Base-by-base conservation (phyloP, 2,113 vertebrate genomes). In the Ceyx melanurus region DNA sequence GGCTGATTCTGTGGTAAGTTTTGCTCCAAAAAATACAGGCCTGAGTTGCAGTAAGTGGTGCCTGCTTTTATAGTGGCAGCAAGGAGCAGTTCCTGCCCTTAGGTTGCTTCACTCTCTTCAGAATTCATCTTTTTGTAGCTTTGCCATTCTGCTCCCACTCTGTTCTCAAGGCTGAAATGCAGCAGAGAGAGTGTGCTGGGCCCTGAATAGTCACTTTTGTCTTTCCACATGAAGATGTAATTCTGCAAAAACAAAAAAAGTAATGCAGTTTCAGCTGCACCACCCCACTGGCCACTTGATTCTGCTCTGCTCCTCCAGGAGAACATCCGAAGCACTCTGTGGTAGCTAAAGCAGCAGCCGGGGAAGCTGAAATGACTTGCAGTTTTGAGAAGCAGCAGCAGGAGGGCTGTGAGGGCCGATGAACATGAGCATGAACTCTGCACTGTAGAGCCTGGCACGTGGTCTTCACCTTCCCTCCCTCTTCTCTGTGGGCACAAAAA, bases 311-410 rank as follows among this genome's bases (percentile, higher is more conserved):
- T 74, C 5, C 16, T 85, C 46, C 56, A 74, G 60, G 72, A 81
- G 6, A 66, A 31, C 1, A 5, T 40, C 61, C 0, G 1, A 20
- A 57, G 4, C 7, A 21, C 61, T 58, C 57, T 40, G 7, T 0
- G 0, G 3, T 31, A 70, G 89, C 82, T 82, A 15, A 9, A n/a
- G 82, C 9, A 16, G 3, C 4, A 40, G 60, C 26, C 7, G 25
- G 75, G 75, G 65, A 70, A 66, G 86, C 81, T 82, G 77, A 50
- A 68, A 93, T 94, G 93, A 95, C 93, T 95, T 96, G 94, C 94
- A 95, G 57, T 91, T 94, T 96, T 86, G 71, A 40, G 86, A 25
- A 64, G 90, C 29, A 0, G n/a, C 14, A 50, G 31, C 16, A 29
- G 3, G 0, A 78, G 35, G 37, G 82, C 85, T 61, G 8, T 16